Evolutionary conservation across 2,113 vertebrate species (phyloP), one percentile per base, ranked within the genome.

Genomic region (Ifrita kowaldi): DNA sequence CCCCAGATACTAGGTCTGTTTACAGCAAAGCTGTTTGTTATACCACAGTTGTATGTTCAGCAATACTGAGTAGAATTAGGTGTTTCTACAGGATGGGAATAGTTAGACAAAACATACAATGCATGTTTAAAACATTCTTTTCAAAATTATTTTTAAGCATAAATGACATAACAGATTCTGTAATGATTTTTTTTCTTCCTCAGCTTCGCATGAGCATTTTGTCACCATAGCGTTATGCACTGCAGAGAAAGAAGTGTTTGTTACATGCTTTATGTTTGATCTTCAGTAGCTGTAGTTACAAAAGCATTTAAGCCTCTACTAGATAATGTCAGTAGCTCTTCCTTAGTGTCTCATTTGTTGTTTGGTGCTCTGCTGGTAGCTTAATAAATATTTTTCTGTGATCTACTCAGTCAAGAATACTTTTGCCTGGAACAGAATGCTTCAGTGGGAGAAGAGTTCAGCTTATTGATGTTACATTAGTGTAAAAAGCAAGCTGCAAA

Each of bases 1-100:
- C 99, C 79, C 99, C 99, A 89, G 99, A 99, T 90, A 99, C 98
- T 99, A 99, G 99, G 99, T 99, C 90, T 98, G 97, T 98, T 90
- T 57, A 59, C 79, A 85, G 95, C 79, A 88, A 65, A 85, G 91
- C 78, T 73, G 77, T 94, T 95, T 93, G n/a, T 89, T 94, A 21
- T 81, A 44, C 81, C 69, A 57, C 62, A 91, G 62, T 94, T 94
- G 6, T 56, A 4, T 69, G 71, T 95, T 77, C 81, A 83, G 81
- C 88, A 70, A 21, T 87, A 46, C 68, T 50, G 60, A 50, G 39
- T 78, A 46, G 77, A 79, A 59, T 65, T 59, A 94, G 60, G 44
- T 93, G 56, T 35, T 81, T 24, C 70, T 89, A 16, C 59, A 47
- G 53, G 24, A 33, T 84, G 88, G 59, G 64, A 60, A 14, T 56